These are phyloP conservation scores for Laticauda colubrina DNA, from an alignment of 2,113 vertebrate species.

Conservation along the genomic window DNA sequence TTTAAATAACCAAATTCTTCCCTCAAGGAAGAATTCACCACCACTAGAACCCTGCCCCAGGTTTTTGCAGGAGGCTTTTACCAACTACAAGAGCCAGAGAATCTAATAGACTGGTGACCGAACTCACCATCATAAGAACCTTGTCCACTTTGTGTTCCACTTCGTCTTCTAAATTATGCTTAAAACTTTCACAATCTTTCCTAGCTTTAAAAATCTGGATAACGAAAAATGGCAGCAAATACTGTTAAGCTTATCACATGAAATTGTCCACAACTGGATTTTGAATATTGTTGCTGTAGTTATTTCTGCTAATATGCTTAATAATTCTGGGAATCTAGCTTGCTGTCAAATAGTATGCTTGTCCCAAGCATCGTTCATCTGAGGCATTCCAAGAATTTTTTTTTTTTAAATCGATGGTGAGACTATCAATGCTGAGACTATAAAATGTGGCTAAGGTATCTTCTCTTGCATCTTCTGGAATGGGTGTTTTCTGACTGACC, in stretches of 20 bases:
- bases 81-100: not conserved
- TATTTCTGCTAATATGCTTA: not conserved
- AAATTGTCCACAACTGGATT: not conserved
- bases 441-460: not conserved
- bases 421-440: too few relatives aligned
- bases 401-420: too few relatives aligned
- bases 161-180: constrained; percentile 49
- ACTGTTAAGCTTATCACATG: not conserved
- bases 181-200: constrained; percentile 71
- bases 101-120: not conserved
- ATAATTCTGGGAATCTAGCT: not conserved
- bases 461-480: not conserved
- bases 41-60: not conserved
- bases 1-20: not conserved
- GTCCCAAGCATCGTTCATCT: not conserved
- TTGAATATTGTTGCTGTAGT: not conserved
- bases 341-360: not conserved
- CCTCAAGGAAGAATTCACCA: not conserved
- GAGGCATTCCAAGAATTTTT: not conserved
- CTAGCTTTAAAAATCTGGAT: constrained; percentile 2
- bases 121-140: not conserved
- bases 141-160: not conserved
- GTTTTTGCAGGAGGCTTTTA: not conserved
- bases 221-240: not conserved
- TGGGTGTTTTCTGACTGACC: not conserved